These are phyloP conservation scores for Mystacides longicornis DNA, from an alignment of 2,888 invertebrate genomes.

Conservation along the genomic window DNA sequence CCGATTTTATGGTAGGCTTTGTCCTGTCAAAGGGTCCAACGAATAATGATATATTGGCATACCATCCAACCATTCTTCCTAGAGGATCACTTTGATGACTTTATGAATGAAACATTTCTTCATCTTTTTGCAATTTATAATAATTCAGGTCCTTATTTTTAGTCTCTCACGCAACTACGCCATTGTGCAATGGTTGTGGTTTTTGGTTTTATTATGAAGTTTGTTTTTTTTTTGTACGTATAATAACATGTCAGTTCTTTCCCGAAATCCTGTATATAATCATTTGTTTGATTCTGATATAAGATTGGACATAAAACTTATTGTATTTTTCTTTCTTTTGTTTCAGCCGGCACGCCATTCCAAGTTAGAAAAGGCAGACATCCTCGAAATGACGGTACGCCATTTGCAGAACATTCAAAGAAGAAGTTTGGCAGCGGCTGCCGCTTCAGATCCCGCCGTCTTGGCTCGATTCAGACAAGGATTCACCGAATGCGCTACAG, in stretches of 20 bases:
- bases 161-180: too few relatives aligned
- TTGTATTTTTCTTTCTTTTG: not conserved
- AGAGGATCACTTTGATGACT: not conserved
- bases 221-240: too few relatives aligned
- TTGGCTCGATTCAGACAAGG: slow-evolving; percentile 80
- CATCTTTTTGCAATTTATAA: not conserved
- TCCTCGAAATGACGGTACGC: slow-evolving; percentile 90
- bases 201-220: too few relatives aligned
- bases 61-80: not conserved
- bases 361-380: slow-evolving; percentile 93
- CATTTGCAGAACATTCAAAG: slow-evolving; percentile 84
- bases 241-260: too few relatives aligned
- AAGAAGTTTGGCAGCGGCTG: slow-evolving; percentile 76
- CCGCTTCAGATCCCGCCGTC: slow-evolving; percentile 76
- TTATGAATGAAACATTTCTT: not conserved
- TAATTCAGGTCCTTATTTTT: not conserved
- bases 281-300: too few relatives aligned
- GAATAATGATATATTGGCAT: not conserved
- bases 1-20: not conserved
- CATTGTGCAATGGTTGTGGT: too few relatives aligned
- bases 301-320: too few relatives aligned
- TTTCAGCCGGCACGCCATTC: slow-evolving; percentile 83
- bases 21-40: not conserved
- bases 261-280: too few relatives aligned
- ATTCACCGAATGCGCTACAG: slow-evolving; percentile 81